These are phyloP conservation scores for Platyscapa corneri DNA, from an alignment of 1,140 invertebrate species.

Conservation along the genomic window DNA sequence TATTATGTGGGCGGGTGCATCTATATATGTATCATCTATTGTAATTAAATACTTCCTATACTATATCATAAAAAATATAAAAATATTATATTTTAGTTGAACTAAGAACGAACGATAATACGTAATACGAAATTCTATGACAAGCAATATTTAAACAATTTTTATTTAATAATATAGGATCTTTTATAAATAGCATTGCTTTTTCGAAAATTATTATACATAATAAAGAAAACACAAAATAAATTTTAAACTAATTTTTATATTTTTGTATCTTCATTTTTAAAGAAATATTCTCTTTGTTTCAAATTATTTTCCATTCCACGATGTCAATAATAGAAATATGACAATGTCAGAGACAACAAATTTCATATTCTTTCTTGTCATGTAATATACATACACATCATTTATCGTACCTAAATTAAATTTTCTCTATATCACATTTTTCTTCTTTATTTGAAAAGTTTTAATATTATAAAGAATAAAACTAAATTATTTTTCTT, in stretches of 20 bases:
- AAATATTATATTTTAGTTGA: not conserved
- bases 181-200: not conserved
- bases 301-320: not conserved
- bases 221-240: too few relatives aligned
- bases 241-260: not conserved
- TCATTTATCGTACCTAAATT: conserved; percentile 6
- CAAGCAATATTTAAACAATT: not conserved
- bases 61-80: not conserved
- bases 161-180: too few relatives aligned
- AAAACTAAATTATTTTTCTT: not conserved
- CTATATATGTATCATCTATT: too few relatives aligned
- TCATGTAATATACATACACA: not conserved
- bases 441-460: conserved; percentile 8
- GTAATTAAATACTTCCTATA: too few relatives aligned
- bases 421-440: not conserved
- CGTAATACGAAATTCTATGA: not conserved
- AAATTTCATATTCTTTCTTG: conserved; percentile 13
- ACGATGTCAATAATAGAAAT: not conserved
- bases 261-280: not conserved
- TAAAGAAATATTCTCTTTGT: not conserved
- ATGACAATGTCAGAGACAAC: not conserved
- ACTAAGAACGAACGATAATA: not conserved
- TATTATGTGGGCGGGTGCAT: too few relatives aligned
- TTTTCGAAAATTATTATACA: not conserved
- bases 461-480: not conserved